Evolutionary conservation across 2,888 invertebrate genomes (phyloP).

Genomic region (Cecidostiba fungosa): DNA sequence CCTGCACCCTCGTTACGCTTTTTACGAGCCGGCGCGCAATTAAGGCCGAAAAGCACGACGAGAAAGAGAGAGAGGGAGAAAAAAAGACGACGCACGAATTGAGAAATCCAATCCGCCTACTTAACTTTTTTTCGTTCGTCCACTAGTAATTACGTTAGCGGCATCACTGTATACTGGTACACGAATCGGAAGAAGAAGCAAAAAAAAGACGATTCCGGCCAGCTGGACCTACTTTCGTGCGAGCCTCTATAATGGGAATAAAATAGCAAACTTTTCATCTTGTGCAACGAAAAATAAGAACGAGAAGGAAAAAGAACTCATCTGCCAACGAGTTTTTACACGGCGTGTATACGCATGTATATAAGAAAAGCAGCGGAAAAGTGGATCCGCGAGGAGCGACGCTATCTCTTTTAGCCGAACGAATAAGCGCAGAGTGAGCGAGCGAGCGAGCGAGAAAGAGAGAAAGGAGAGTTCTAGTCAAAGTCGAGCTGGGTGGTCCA

Average conservation of each 20-base stretch:
- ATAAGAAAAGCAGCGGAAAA: conserved; percentile 58
- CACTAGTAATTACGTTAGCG: too few relatives aligned
- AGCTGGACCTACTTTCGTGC: conserved; percentile 11
- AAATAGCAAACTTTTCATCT: conserved; percentile 34
- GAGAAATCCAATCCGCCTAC: conserved; percentile 54
- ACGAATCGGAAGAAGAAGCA: neutral
- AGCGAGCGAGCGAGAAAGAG: conserved; percentile 42
- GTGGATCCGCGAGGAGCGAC: conserved; percentile 54
- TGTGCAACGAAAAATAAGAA: neutral
- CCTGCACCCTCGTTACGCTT: conserved; percentile 51
- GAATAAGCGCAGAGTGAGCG: conserved; percentile 20
- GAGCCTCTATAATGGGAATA: conserved; percentile 42
- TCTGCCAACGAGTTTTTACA: too few relatives aligned
- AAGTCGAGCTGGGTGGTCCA: conserved; percentile 70
- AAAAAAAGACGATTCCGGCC: neutral
- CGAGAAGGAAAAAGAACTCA: too few relatives aligned
- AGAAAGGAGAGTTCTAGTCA: conserved; percentile 65
- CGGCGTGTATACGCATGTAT: conserved; percentile 14
- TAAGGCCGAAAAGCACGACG: conserved; percentile 41
- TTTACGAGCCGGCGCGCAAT: conserved; percentile 53
- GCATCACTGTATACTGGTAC: too few relatives aligned
- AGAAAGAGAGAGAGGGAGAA: neutral
- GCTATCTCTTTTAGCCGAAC: conserved; percentile 53
- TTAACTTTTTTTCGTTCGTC: conserved; percentile 18
- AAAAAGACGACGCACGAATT: conserved; percentile 25